Evolutionary conservation across 2,888 invertebrate species (phyloP).

Genomic region (Sphaeridia pumilis): DNA sequence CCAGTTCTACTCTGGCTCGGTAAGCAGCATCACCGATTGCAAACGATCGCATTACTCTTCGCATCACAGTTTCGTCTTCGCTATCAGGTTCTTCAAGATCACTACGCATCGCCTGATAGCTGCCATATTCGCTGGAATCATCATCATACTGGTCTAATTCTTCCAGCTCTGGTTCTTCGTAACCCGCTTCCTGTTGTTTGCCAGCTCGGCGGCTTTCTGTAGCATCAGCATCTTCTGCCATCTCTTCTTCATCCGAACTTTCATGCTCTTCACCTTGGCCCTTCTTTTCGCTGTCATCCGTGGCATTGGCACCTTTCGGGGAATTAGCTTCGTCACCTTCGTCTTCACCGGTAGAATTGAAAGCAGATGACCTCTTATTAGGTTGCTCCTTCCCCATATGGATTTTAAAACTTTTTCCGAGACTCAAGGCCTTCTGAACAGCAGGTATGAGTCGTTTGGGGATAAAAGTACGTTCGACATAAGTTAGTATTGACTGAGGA

Average conservation of each 20-base stretch:
- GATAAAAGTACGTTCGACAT: conserved; percentile 62
- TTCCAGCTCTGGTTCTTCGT: conserved; percentile 53
- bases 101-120: conserved; percentile 23
- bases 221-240: conserved; percentile 43
- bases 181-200: conserved; percentile 51
- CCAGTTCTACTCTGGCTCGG: conserved; percentile 36
- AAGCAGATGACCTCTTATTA: conserved; percentile 1
- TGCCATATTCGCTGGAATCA: conserved; percentile 32
- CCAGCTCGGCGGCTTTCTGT: conserved; percentile 40
- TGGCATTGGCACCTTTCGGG: conserved; percentile 13
- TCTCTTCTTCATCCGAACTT: conserved; percentile 54
- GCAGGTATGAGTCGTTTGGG: conserved; percentile 49
- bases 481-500: conserved; percentile 56
- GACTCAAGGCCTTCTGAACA: conserved; percentile 48
- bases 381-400: not conserved
- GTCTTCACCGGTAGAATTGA: conserved; percentile 4
- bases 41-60: conserved; percentile 7
- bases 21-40: not conserved
- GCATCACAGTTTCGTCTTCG: conserved; percentile 37
- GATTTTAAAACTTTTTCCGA: conserved; percentile 23
- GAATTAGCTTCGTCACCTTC: conserved; percentile 16
- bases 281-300: conserved; percentile 24
- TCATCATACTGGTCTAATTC: conserved; percentile 46
- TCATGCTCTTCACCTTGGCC: conserved; percentile 41
- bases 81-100: conserved; percentile 37